These are phyloP conservation scores for Drosophila nikananu DNA, from an alignment of 1,140 invertebrate genomes.

Conservation along the genomic window DNA sequence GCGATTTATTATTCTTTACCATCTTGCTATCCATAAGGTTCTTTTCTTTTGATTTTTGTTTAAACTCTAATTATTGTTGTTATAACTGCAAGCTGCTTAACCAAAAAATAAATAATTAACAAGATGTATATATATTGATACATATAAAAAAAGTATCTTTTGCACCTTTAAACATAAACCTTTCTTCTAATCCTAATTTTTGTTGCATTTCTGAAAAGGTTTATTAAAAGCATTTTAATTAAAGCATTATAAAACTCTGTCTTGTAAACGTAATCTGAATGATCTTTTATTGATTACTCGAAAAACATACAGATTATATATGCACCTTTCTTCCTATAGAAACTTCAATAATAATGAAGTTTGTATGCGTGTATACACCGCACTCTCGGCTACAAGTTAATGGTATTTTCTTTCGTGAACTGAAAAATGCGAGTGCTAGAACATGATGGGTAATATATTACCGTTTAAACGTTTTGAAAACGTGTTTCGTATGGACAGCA, in stretches of 20 bases:
- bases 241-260: not conserved
- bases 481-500: not conserved
- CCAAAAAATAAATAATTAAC: not conserved
- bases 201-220: not conserved
- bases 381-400: conserved; percentile 8
- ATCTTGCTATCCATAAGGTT: not conserved
- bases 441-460: not conserved
- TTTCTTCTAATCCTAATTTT: not conserved
- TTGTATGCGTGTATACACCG: conserved; percentile 11
- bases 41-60: too few species aligned
- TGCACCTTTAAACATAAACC: too few species aligned
- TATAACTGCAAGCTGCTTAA: too few species aligned
- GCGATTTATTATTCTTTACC: not conserved
- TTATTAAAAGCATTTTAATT: not conserved
- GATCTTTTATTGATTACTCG: not conserved
- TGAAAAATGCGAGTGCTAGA: conserved; percentile 11
- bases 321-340: conserved; percentile 1
- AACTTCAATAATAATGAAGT: not conserved
- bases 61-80: too few species aligned
- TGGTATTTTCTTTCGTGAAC: not conserved
- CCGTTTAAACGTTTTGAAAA: not conserved
- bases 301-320: conserved; percentile 10
- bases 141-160: too few species aligned
- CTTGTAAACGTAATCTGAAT: not conserved
- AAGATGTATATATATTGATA: not conserved